Conservation (phyloP, 2,888 invertebrate genomes). For the Agrotis puta region DNA sequence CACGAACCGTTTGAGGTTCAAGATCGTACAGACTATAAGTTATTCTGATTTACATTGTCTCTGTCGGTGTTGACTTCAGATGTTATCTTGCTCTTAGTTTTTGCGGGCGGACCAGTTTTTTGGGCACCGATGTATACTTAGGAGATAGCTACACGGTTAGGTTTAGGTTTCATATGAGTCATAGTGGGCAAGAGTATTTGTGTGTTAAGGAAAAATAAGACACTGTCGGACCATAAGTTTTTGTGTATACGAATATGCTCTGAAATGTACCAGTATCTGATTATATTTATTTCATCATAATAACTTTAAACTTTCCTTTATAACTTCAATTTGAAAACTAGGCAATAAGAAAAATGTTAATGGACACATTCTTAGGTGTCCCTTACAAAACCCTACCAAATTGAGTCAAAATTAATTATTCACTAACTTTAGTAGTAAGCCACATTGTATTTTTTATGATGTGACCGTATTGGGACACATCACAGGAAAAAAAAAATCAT, state of each 20-base stretch:
- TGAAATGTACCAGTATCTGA: neutral
- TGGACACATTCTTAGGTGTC: no score
- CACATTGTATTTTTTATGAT: no score
- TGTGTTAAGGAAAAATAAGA: constrained; percentile 6
- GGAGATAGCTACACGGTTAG: constrained; percentile 18
- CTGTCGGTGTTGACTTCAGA: constrained; percentile 49
- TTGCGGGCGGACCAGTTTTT: constrained; percentile 59
- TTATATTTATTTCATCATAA: neutral
- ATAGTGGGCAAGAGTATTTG: constrained; percentile 3
- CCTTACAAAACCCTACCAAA: no score
- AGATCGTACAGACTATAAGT: constrained; percentile 54
- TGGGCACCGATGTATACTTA: constrained; percentile 32
- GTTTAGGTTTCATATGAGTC: constrained; percentile 26
- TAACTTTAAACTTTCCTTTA: no score
- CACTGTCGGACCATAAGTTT: neutral
- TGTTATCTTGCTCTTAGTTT: constrained; percentile 56
- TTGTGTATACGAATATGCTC: neutral
- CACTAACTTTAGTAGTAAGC: no score
- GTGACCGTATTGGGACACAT: no score
- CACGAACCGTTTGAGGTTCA: constrained; percentile 54
- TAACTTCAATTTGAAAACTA: neutral
- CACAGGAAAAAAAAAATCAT: no score
- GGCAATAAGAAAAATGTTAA: no score
- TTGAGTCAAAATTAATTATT: no score
- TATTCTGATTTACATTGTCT: constrained; percentile 65